A percentile compares a stretch with the other conserved stretches of the same genome.
These are phyloP conservation scores for Formica exsecta DNA, from an alignment of 1,140 invertebrate species.

Conservation along the genomic window DNA sequence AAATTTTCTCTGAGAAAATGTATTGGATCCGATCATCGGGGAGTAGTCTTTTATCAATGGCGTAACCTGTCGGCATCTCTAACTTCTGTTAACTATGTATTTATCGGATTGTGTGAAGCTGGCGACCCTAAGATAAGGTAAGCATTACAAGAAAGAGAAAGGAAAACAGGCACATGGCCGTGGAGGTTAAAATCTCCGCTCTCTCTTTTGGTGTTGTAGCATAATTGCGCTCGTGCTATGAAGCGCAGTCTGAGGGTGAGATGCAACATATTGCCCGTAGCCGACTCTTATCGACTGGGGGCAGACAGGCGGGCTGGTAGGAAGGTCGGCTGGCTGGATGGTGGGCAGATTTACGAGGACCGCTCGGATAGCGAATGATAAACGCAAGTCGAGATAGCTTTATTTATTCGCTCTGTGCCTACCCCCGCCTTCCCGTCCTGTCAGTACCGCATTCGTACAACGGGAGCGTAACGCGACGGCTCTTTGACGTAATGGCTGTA, in stretches of 20 bases:
- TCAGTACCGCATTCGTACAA: constrained; percentile 66
- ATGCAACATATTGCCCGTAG: constrained; percentile 82
- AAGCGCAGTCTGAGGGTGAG: constrained; percentile 75
- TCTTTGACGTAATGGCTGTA: constrained; percentile 69
- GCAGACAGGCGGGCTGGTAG: constrained; percentile 82
- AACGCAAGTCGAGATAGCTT: constrained; percentile 86
- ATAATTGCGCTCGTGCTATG: constrained; percentile 73
- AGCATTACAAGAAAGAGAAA: not conserved
- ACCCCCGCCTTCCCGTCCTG: constrained; percentile 52
- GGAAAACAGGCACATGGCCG: constrained; percentile 33
- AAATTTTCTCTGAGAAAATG: not conserved
- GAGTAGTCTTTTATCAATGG: not conserved
- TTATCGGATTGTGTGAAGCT: constrained; percentile 47
- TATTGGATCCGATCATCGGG: constrained; percentile 1
- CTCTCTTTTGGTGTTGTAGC: constrained; percentile 29
- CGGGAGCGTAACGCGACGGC: constrained; percentile 56
- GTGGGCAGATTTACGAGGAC: constrained; percentile 86
- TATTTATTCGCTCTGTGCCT: constrained; percentile 85
- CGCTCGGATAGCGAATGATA: constrained; percentile 86
- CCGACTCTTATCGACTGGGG: constrained; percentile 84
- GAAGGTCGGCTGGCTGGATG: constrained; percentile 81
- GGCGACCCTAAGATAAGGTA: constrained; percentile 54
- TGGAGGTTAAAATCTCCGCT: constrained; percentile 47
- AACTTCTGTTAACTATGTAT: constrained; percentile 36
- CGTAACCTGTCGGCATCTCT: not conserved